Conservation (phyloP, 2,113 vertebrate species). For the Pelodiscus sinensis region DNA sequence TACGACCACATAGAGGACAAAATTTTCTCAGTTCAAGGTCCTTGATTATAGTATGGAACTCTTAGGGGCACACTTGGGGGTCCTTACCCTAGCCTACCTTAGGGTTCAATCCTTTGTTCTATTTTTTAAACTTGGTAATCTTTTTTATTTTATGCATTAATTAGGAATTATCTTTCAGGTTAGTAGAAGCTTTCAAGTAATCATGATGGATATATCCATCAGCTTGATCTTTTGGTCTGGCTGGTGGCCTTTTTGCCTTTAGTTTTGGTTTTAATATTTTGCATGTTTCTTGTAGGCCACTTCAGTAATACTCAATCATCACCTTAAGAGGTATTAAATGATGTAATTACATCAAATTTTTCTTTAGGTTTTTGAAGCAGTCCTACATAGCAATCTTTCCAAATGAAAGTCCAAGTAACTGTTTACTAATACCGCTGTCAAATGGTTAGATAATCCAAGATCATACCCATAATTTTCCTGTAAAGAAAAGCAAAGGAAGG, state of each 20-base stretch:
- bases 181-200: not conserved
- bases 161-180: not conserved
- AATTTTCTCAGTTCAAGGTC: too few species aligned
- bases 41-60: not conserved
- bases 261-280: not conserved
- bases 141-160: not conserved
- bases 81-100: not conserved
- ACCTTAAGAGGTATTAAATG: not conserved
- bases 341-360: conserved; percentile 1
- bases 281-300: rapidly evolving
- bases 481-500: conserved; percentile 42
- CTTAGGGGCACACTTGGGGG: not conserved
- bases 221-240: not conserved
- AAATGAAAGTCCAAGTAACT: conserved; percentile 29
- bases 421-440: not conserved
- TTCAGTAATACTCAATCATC: not conserved
- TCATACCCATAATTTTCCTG: conserved; percentile 14
- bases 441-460: conserved; percentile 35
- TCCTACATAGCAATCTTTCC: not conserved
- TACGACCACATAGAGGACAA: too few species aligned
- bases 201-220: not conserved
- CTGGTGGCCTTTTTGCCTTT: not conserved
- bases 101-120: not conserved
- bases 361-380: not conserved
- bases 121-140: not conserved